Evolutionary conservation across 2,797 vertebrate genomes (phyloP), one percentile per base, ranked within the genome.

Genomic region (Chiloscyllium punctatum): DNA sequence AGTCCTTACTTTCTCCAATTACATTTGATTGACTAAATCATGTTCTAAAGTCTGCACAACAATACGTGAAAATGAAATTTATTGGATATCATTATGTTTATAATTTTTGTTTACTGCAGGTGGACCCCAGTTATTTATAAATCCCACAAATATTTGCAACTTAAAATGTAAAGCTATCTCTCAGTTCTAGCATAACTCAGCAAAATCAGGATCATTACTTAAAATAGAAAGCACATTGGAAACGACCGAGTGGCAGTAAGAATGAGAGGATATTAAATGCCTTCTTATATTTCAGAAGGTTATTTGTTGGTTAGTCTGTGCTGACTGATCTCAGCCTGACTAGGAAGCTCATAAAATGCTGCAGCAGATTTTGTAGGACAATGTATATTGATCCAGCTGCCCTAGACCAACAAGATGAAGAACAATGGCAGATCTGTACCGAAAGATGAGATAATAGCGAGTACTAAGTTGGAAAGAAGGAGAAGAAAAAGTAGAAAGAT

Each of bases 381-480:
- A 48, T 98, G 98, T 98, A 98, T 97, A 97, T 98, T 95, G 98
- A 98, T 87, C 98, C 98, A 1, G 98, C 98, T 96, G 96, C 98
- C 71, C 96, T 98, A 96, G 97, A 98, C 96, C 98, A 97, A 79
- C 97, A 98, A 96, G 97, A 97, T 0, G 98, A 98, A 88, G 98
- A 98, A 90, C 98, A 98, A 97, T 98, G 98, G 96, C 98, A 97
- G 96, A 97, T 97, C 97, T 98, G 95, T 98, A 98, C 96, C 95
- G 98, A 74, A 98, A 98, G 97, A 98, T 98, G 98, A 97, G 98
- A 96, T 97, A 98, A 96, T 98, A 98, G 96, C 98, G 98, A 97
- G 97, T 98, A 8, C 97, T 98, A 11, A 97, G 98, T 96, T 98
- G 98, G 98, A 98, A 91, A 96, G 98, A 96, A 96, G 95, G 96